Base-by-base conservation (phyloP, 2,797 vertebrate species). In the Enteromius radiatus region DNA sequence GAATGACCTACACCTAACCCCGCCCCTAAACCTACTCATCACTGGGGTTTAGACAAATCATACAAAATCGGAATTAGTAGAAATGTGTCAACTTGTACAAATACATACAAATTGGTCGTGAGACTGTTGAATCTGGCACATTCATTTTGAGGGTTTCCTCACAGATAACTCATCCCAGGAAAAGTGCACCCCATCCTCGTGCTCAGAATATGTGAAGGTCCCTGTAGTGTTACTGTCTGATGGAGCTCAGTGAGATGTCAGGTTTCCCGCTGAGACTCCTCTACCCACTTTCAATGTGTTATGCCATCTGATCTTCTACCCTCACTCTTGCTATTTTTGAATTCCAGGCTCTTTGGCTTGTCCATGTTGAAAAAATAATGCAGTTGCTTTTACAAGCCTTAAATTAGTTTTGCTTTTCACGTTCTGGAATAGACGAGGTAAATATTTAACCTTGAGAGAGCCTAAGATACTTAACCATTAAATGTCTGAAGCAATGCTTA, bases 301-400 rank as follows among this genome's bases (percentile, higher is more conserved):
- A 86, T 83, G 59, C 87, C 90, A 87, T 91, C 89, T 91, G 90
- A 93, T 87, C 77, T 84, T 87, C 80, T 79, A 26, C 79, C 68
- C 64, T 86, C 36, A 71, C 81, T 71, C 38, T n/a, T 54, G 64
- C 54, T 87, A 81, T 87, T 87, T 87, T 82, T 85, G 54, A 33
- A 67, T 17, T 54, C 8, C 36, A 64, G 36, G 38, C 59, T 56
- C 33, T 56, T 56, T 54, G 43, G 47, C 28, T 43, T 14, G 47
- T 76, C 63, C 61, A 67, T 33, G 47, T 67, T 74, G 61, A 52
- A 67, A 71, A 31, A 68, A 75, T 56, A 6, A 76, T 76, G 59
- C 31, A 15, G 2, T 41, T 65, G 61, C 80, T 76, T 82, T 82
- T 67, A 52, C 61, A 19, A 52, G 15, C 38, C 61, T 76, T 56